Conservation (phyloP, 1,140 invertebrate species). For the Lamellibrachia luymesi region DNA sequence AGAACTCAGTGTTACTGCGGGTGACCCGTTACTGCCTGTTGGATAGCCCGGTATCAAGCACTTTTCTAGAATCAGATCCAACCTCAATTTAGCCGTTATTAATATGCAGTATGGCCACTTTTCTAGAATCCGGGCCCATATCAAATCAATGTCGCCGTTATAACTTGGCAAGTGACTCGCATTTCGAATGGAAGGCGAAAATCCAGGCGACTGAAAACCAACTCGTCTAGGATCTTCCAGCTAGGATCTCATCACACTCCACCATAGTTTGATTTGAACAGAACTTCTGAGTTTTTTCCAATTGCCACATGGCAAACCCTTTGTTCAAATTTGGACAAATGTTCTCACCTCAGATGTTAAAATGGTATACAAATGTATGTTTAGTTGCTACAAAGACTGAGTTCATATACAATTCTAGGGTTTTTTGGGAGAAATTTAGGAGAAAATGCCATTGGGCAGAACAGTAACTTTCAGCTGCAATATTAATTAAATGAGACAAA, state of each 20-base stretch:
- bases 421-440: no score
- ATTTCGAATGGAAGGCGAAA: not conserved
- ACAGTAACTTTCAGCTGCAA: no score
- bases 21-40: not conserved
- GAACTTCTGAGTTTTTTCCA: no score
- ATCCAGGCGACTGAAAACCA: no score
- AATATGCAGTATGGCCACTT: not conserved
- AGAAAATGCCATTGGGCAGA: no score
- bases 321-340: no score
- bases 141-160: not conserved
- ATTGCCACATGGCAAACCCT: no score
- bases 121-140: not conserved
- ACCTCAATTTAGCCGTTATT: not conserved
- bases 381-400: no score
- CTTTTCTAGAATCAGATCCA: not conserved
- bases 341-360: no score
- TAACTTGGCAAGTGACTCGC: not conserved
- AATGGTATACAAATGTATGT: no score
- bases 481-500: not conserved
- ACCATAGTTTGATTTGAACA: no score
- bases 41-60: not conserved
- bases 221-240: not conserved
- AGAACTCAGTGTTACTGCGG: not conserved
- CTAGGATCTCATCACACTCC: not conserved
- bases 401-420: no score